Evolutionary conservation across 2,888 invertebrate genomes (phyloP), one percentile per base, ranked within the genome.

Genomic region (Dichetophora obliterata): DNA sequence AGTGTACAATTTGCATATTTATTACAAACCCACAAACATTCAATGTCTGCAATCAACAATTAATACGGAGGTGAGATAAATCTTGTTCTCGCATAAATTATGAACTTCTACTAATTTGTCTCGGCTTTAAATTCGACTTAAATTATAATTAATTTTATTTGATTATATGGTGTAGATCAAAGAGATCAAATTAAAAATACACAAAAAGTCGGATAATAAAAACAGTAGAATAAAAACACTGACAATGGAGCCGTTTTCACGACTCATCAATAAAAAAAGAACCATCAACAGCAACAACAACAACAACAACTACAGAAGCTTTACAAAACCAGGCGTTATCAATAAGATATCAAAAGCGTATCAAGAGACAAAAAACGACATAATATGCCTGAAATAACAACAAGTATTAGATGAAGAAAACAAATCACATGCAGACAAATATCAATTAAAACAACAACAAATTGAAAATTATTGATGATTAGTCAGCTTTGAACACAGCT

Each of bases 1-100:
- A 66, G 75, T 72, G 77, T 11, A 24, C 11, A 6, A 75, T 76
- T 78, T 76, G 73, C 78, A 78, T 78, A 70, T 50, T 48, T 76
- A 59, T 73, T 70, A n/a, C 22, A 61, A 61, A 63, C 69, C 11
- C 52, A 43, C 63, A 59, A 76, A n/a, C 63, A 31, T 19, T 14
- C 34, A 54, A 50, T 43, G 6, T 48, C 71, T 24, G 22, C 72
- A 76, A 76, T 79, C 81, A 80, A 68, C 77, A 78, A 81, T 84
- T 82, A 81, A 78, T 77, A 80, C 76, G 63, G 76, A 80, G 80
- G 79, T 77, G 80, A 80, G 80, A 80, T 81, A 80, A 80, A 81
- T 81, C 79, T 80, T 80, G 79, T 79, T 80, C 57, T 76, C 78
- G 79, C 70, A 68, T 79, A 77, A 81, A 81, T 82, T 81, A 79